Percentiles rank a stretch among this genome's conserved stretches.
phyloP scores from a whole-genome alignment of 2,113 vertebrate genomes.

The Mesitornis unicolor region DNA sequence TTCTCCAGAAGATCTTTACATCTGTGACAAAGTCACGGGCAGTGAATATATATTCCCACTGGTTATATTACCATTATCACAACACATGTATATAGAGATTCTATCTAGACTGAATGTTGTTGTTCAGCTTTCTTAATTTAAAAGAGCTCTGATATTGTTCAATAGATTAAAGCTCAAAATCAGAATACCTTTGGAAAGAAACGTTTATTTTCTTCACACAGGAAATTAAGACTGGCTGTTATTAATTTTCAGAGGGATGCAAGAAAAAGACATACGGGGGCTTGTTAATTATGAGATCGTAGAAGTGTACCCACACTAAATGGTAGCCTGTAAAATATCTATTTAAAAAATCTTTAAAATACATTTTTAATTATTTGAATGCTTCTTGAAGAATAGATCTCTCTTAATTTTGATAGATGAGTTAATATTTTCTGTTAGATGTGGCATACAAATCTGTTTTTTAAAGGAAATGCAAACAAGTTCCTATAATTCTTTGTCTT shows the following conservation, averaged over 20 bases:
- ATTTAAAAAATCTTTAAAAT: not conserved
- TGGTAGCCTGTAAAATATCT: not conserved
- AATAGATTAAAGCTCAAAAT: conserved; percentile 1
- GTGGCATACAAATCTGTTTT: conserved; percentile 35
- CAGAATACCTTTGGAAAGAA: not conserved
- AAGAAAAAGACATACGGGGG: not conserved
- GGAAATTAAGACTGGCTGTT: conserved; percentile 64
- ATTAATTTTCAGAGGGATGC: conserved; percentile 41
- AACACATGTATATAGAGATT: not conserved
- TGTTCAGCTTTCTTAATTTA: conserved; percentile 36
- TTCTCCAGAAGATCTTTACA: conserved; percentile 8
- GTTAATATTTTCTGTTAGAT: conserved; percentile 17
- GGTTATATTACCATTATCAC: not conserved
- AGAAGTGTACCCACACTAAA: conserved; percentile 40
- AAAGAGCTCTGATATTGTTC: not conserved
- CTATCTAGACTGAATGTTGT: conserved; percentile 22
- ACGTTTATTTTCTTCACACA: conserved; percentile 34
- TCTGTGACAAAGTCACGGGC: not conserved
- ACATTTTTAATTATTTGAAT: conserved; percentile 43
- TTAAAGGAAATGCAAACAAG: conserved; percentile 21
- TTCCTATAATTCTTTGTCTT: not conserved
- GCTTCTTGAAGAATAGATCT: conserved; percentile 11
- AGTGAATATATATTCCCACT: conserved; percentile 23
- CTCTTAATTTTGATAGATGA: conserved; percentile 41
- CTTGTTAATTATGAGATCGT: conserved; percentile 63